Evolutionary conservation across 1,140 invertebrate species (phyloP), one percentile per base, ranked within the genome.

Genomic region (Pseudomyrmex gracilis): DNA sequence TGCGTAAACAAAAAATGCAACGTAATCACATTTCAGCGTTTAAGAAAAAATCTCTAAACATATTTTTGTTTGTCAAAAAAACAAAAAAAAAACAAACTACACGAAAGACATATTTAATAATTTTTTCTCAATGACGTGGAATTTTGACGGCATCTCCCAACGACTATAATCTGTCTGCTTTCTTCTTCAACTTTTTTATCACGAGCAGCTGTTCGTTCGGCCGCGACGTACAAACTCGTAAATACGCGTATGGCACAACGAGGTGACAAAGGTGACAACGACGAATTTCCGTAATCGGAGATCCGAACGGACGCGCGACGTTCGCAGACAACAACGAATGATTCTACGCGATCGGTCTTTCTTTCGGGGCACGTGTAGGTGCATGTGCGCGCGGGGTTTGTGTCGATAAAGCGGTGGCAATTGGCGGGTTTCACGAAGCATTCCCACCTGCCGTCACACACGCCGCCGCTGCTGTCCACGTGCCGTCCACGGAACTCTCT

Each of bases 331-430:
- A n/a, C 53, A 87, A 86, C 64, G 85, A 70, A 86, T 83, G 5
- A 87, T 86, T 66, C 57, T 64, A 4, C 53, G 13, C 49, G 49
- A 77, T 74, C 60, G 51, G 82, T 43, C 70, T 82, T 82, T 66
- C 24, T 78, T 82, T 55, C 57, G 51, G 34, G 66, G 76, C 86
- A 87, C 73, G 71, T 82, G 74, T 68, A 47, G n/a, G 12, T 20
- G 43, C 20, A 60, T 60, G 57, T 60, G 20, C 55, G 55, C 34
- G 34, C 34, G 34, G 34, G 7, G 49, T 63, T 43, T 53, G 60
- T 22, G 76, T 74, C 76, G 87, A 84, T 88, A 87, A 89, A 86
- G 73, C 82, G 87, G 51, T 34, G 24, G 88, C 88, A 89, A 89
- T 89, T 87, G 88, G 61, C 73, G 71, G 85, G 87, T 80, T 89